Conservation (phyloP, 2,888 invertebrate species). For the Aleiodes leptofemur region DNA sequence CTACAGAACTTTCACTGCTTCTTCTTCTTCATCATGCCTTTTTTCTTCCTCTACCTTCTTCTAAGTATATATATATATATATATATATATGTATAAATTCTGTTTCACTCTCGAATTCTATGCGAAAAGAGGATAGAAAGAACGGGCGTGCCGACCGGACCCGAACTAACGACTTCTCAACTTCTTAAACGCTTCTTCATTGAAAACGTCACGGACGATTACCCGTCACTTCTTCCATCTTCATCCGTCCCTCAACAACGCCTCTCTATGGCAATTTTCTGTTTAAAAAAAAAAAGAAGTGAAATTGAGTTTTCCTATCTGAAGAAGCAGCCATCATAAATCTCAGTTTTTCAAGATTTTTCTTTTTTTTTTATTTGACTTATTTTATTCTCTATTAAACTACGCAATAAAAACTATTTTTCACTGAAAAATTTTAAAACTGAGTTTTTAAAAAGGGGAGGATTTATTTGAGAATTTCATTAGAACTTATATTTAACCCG, state of each 20-base stretch:
- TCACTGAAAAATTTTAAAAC: too few relatives aligned
- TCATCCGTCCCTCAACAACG: slow-evolving; percentile 20
- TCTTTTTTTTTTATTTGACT: too few relatives aligned
- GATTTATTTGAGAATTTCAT: slow-evolving; percentile 8
- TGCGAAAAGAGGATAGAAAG: slow-evolving; percentile 4
- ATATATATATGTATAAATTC: not conserved
- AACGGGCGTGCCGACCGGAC: slow-evolving; percentile 22
- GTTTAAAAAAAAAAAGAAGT: slow-evolving; percentile 16
- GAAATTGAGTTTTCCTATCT: slow-evolving; percentile 5
- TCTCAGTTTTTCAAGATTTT: slow-evolving; percentile 14
- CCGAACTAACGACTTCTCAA: slow-evolving; percentile 58
- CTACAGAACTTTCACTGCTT: not conserved
- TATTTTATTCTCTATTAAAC: too few relatives aligned
- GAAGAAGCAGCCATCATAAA: not conserved
- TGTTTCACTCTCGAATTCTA: slow-evolving; percentile 3
- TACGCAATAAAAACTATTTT: too few relatives aligned
- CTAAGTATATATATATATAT: not conserved
- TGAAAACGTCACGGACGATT: slow-evolving; percentile 53
- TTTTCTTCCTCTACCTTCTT: not conserved
- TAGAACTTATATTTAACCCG: slow-evolving; percentile 29
- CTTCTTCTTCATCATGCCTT: slow-evolving; percentile 1
- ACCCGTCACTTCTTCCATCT: slow-evolving; percentile 35
- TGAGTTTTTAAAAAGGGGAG: not conserved
- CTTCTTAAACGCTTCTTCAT: slow-evolving; percentile 58
- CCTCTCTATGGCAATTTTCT: slow-evolving; percentile 15